Evolutionary conservation across 1,140 invertebrate species (phyloP).

Genomic region (Hestina assimilis): DNA sequence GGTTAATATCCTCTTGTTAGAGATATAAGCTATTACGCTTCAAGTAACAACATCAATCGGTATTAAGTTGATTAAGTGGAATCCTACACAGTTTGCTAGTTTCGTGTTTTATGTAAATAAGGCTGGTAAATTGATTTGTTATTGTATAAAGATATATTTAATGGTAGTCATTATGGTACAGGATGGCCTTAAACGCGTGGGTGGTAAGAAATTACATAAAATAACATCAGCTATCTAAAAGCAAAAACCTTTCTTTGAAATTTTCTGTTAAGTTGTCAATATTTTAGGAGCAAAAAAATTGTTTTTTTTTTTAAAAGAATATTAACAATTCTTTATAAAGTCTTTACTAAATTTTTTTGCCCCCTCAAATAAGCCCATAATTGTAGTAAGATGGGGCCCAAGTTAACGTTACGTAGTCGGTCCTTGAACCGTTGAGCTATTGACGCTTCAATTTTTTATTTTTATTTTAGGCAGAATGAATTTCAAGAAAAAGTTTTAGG

Average conservation of each 20-base stretch:
- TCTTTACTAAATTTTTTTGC: neutral
- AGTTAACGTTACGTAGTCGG: too few species aligned
- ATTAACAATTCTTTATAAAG: too few species aligned
- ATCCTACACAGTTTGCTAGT: slow-evolving; percentile 1
- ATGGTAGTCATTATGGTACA: neutral
- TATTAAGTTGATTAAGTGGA: slow-evolving; percentile 41
- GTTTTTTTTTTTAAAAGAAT: too few species aligned
- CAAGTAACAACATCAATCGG: slow-evolving; percentile 41
- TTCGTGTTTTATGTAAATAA: slow-evolving; percentile 23
- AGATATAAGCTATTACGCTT: neutral
- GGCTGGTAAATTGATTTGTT: slow-evolving; percentile 15
- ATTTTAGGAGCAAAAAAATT: too few species aligned
- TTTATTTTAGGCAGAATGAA: too few species aligned
- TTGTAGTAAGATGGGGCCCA: too few species aligned
- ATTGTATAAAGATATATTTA: slow-evolving; percentile 5
- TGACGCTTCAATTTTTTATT: too few species aligned
- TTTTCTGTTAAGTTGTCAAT: neutral
- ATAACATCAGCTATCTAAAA: too few species aligned
- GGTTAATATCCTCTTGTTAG: neutral
- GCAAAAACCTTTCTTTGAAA: neutral
- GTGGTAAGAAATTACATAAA: too few species aligned
- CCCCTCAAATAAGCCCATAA: too few species aligned
- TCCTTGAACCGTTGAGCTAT: too few species aligned
- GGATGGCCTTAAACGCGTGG: too few species aligned
- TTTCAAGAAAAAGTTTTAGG: neutral